Evolutionary conservation across 92 coral and sea anemone species (phyloP).

Genomic region (Epizoanthus fatuus): DNA sequence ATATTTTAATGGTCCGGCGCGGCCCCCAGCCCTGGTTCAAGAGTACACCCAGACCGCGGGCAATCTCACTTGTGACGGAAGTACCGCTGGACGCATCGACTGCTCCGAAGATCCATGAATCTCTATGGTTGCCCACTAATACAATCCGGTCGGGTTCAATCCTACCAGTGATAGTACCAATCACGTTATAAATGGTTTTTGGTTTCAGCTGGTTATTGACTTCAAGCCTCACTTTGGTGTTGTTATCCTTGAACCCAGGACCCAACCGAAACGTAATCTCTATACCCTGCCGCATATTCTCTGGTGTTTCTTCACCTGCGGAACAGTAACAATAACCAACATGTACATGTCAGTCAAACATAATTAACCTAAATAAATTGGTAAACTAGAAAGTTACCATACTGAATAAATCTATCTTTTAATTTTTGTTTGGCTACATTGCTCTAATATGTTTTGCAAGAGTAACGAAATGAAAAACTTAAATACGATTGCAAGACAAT

Average conservation of each 20-base stretch:
- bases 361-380: too few species aligned
- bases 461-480: too few species aligned
- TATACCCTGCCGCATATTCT: constrained; percentile 63
- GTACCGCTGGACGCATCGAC: constrained; percentile 95
- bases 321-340: neutral
- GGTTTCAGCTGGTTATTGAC: constrained; percentile 70
- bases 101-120: constrained; percentile 94
- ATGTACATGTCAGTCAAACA: too few species aligned
- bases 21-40: constrained; percentile 95
- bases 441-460: too few species aligned
- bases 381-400: too few species aligned
- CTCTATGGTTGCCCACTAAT: constrained; percentile 94
- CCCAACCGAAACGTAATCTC: constrained; percentile 77
- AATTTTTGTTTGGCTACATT: too few species aligned
- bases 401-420: too few species aligned
- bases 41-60: constrained; percentile 86
- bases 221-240: constrained; percentile 70
- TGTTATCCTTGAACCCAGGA: constrained; percentile 81
- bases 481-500: too few species aligned
- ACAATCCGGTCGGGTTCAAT: constrained; percentile 95
- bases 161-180: constrained; percentile 91
- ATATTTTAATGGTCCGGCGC: constrained; percentile 90
- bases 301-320: constrained; percentile 76
- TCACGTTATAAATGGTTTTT: constrained; percentile 83
- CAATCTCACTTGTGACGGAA: constrained; percentile 84